A percentile compares a stretch with the other conserved stretches of the same genome.
phyloP scores from a whole-genome alignment of 2,113 vertebrate species.

The Heptranchias perlo region DNA sequence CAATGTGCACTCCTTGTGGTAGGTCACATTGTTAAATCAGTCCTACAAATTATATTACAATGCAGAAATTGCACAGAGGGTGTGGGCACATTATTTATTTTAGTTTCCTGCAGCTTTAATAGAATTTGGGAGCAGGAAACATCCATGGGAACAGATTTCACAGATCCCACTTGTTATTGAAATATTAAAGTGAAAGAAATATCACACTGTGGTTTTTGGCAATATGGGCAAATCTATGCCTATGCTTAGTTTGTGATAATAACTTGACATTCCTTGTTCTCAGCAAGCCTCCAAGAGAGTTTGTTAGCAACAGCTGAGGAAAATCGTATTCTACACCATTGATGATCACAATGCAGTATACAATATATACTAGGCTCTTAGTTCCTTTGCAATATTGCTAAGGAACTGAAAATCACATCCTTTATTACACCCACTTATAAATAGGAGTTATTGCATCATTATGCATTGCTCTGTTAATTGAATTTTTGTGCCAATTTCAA shows the following conservation, averaged over 20 bases:
- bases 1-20: no score
- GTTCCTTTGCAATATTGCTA: background rate
- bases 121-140: background rate
- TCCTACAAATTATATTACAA: background rate
- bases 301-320: background rate
- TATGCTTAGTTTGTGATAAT: background rate
- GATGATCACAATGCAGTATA: background rate
- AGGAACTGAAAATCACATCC: background rate
- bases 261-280: background rate
- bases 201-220: background rate
- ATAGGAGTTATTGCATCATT: background rate
- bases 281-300: background rate
- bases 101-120: background rate
- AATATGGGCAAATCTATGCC: background rate
- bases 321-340: background rate
- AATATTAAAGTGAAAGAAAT: background rate
- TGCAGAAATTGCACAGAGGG: background rate
- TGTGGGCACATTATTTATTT: background rate
- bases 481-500: background rate
- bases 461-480: background rate
- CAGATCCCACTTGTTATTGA: background rate
- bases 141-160: background rate
- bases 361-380: background rate
- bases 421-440: background rate
- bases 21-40: background rate